Evolutionary conservation across 2,888 invertebrate species (phyloP).

Genomic region (Hirtodrosophila duncani): DNA sequence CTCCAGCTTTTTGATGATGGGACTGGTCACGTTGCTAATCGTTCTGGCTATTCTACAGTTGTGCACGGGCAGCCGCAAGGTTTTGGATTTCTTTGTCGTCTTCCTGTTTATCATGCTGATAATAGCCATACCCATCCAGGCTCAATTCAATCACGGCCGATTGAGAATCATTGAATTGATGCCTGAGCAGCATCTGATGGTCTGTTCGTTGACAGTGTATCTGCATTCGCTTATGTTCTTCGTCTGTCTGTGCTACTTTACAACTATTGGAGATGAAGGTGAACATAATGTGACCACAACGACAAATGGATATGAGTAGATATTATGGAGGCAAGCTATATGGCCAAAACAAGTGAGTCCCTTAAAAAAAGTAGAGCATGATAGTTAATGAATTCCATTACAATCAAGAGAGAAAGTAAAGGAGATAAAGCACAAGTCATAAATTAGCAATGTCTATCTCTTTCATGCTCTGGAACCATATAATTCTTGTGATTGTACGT

Average conservation of each 20-base stretch:
- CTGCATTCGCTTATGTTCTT: constrained; percentile 19
- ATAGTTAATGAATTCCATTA: too few relatives aligned
- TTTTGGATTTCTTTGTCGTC: constrained; percentile 9
- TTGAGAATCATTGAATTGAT: constrained; percentile 3
- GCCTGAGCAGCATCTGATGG: constrained; percentile 9
- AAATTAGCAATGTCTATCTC: too few relatives aligned
- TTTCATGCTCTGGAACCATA: too few relatives aligned
- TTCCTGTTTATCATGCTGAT: constrained; percentile 21
- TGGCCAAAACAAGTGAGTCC: too few relatives aligned
- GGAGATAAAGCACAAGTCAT: too few relatives aligned
- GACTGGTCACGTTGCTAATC: not conserved
- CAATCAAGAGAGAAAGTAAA: too few relatives aligned
- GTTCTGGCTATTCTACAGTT: constrained; percentile 8
- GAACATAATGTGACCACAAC: not conserved
- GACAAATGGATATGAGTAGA: too few relatives aligned
- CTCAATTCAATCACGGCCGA: constrained; percentile 26
- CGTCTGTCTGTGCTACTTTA: constrained; percentile 19
- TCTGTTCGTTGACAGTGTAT: constrained; percentile 20
- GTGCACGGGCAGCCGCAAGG: not conserved
- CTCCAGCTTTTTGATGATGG: constrained; percentile 16
- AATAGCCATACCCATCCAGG: constrained; percentile 26
- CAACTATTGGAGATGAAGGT: not conserved
- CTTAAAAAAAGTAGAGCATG: too few relatives aligned
- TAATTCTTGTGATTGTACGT: too few relatives aligned
- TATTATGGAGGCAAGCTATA: too few relatives aligned